These are phyloP conservation scores for Haliclystus octoradiatus DNA, from an alignment of 30 jellyfish, hydroid and myxozoan species.

Conservation along the genomic window DNA sequence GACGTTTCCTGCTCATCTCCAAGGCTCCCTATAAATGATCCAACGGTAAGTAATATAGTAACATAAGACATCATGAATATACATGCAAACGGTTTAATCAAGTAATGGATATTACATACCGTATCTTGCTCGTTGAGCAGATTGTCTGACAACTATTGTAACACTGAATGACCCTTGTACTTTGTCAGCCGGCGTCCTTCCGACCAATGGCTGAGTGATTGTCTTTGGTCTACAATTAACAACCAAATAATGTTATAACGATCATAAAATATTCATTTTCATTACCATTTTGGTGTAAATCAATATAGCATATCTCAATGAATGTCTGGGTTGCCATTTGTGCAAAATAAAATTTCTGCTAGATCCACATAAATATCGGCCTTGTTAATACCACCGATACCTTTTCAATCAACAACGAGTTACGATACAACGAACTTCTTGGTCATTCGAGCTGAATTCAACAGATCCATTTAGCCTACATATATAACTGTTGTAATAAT, in stretches of 20 bases:
- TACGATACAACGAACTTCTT: no score
- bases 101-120: not conserved
- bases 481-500: no score
- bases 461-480: no score
- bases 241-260: not conserved
- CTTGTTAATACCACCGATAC: no score
- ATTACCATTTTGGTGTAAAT: not conserved
- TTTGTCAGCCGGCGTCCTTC: slow-evolving; percentile 79
- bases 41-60: no score
- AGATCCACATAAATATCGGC: no score
- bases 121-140: slow-evolving; percentile 32
- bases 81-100: no score
- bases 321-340: no score
- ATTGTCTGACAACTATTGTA: slow-evolving; percentile 62
- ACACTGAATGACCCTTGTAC: slow-evolving; percentile 86
- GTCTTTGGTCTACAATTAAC: slow-evolving; percentile 53
- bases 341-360: no score
- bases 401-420: no score
- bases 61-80: no score
- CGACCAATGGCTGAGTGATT: slow-evolving; percentile 77
- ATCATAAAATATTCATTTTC: not conserved
- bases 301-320: not conserved
- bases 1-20: slow-evolving; percentile 3
- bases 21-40: not conserved
- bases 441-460: no score